phyloP scores from a whole-genome alignment of 2,113 vertebrate genomes.

The Anas platyrhynchos region DNA sequence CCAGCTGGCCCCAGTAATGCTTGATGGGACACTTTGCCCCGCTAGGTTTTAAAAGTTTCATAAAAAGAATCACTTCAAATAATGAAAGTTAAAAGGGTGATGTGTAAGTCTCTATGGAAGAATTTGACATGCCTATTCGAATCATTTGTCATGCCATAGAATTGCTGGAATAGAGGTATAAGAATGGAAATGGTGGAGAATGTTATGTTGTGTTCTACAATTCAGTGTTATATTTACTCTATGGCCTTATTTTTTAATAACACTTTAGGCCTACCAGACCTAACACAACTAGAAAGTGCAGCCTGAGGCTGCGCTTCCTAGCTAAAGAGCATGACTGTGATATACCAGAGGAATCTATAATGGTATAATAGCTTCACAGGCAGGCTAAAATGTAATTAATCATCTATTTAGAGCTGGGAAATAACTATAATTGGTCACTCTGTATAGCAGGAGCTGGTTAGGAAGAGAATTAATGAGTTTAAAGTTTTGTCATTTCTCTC shows the following conservation, averaged over 20 bases:
- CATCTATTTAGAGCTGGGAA: slow-evolving; percentile 5
- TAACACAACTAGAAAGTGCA: background rate
- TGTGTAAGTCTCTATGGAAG: background rate
- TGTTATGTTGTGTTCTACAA: background rate
- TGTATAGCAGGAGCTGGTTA: background rate
- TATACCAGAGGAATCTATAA: slow-evolving; percentile 11
- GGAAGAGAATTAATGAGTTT: background rate
- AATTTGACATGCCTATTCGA: background rate
- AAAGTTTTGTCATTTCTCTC: background rate
- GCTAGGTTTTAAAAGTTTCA: slow-evolving; percentile 1
- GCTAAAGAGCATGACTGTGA: slow-evolving; percentile 7
- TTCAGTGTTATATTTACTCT: slow-evolving; percentile 10
- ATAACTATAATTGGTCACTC: background rate
- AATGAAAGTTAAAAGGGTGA: background rate
- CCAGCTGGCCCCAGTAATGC: background rate
- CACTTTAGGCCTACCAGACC: background rate
- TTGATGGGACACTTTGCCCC: slow-evolving; percentile 11
- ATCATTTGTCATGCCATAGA: background rate
- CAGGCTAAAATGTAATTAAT: slow-evolving; percentile 40
- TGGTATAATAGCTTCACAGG: background rate
- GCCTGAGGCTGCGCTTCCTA: background rate
- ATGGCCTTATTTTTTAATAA: slow-evolving; percentile 6
- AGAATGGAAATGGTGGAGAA: background rate
- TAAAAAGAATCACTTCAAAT: slow-evolving; percentile 13
- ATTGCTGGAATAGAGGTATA: background rate